Percentiles rank a stretch among this genome's conserved stretches.
Conservation (phyloP, 2,113 vertebrate genomes). For the Prolemur simus region DNA sequence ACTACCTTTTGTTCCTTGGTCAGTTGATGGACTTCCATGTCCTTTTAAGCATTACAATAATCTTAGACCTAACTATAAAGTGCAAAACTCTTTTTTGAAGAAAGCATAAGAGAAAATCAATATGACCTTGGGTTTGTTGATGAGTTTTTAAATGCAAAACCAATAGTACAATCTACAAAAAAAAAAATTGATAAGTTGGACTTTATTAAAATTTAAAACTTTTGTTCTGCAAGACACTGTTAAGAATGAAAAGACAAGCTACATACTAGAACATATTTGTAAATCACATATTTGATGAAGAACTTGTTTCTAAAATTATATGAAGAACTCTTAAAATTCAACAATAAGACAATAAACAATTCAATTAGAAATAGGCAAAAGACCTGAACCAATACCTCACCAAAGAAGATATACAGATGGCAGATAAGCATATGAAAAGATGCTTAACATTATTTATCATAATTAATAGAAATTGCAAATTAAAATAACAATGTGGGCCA, state of each 20-base stretch:
- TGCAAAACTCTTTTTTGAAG: not conserved
- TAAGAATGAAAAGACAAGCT: not conserved
- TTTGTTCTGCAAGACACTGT: not conserved
- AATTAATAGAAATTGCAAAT: not conserved
- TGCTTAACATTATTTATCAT: not conserved
- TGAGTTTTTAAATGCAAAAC: not conserved
- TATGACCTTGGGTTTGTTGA: not conserved
- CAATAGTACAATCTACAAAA: not conserved
- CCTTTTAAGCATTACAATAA: not conserved
- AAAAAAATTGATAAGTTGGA: not conserved
- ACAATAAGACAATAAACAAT: not conserved
- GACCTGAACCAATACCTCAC: not conserved
- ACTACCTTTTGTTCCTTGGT: not conserved
- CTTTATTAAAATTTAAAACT: not conserved
- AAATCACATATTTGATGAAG: not conserved
- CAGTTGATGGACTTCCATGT: not conserved
- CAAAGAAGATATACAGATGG: not conserved
- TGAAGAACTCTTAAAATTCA: not conserved
- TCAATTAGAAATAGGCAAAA: not conserved
- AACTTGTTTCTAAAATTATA: not conserved
- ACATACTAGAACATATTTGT: not conserved
- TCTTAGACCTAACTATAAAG: not conserved
- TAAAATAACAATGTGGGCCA: not conserved
- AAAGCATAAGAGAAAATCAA: not conserved
- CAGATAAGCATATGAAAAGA: not conserved